Evolutionary conservation across 2,888 invertebrate genomes (phyloP).

Genomic region (Muscina levida): DNA sequence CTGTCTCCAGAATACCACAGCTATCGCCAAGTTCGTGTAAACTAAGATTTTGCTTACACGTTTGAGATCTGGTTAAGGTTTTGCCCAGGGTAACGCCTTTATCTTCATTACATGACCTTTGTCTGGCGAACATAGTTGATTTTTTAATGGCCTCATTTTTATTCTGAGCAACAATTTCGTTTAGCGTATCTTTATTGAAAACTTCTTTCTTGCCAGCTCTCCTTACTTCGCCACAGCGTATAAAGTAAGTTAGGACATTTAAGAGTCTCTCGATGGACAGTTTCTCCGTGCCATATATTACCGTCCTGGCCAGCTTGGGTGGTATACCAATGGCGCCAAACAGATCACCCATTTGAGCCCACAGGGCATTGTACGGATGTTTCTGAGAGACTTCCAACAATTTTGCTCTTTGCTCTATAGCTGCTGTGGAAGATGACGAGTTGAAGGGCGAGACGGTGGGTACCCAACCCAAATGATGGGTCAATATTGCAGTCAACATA

Average conservation of each 20-base stretch:
- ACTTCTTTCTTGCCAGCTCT: constrained; percentile 80
- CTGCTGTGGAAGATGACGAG: constrained; percentile 73
- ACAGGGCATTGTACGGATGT: constrained; percentile 91
- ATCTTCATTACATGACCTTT: constrained; percentile 14
- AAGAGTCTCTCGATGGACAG: constrained; percentile 87
- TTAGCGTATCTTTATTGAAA: constrained; percentile 76
- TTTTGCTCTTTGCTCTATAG: constrained; percentile 80
- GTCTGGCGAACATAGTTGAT: constrained; percentile 60
- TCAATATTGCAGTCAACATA: constrained; percentile 91
- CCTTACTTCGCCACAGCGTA: constrained; percentile 88
- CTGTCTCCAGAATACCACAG: constrained; percentile 63
- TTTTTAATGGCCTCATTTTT: constrained; percentile 70
- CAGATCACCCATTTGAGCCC: constrained; percentile 93
- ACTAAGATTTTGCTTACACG: constrained; percentile 76
- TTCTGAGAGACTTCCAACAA: constrained; percentile 82
- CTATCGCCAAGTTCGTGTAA: constrained; percentile 65
- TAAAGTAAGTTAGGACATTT: constrained; percentile 91
- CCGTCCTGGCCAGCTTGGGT: constrained; percentile 88
- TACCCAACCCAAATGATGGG: constrained; percentile 95
- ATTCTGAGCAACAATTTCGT: constrained; percentile 70
- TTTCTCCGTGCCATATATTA: constrained; percentile 85
- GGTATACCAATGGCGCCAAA: constrained; percentile 92
- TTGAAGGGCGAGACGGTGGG: constrained; percentile 84
- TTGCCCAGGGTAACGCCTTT: constrained; percentile 27
- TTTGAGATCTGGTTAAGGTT: constrained; percentile 74